These are phyloP conservation scores for Brachionus asplanchnoidis DNA, from an alignment of 1,140 invertebrate genomes.

Conservation along the genomic window DNA sequence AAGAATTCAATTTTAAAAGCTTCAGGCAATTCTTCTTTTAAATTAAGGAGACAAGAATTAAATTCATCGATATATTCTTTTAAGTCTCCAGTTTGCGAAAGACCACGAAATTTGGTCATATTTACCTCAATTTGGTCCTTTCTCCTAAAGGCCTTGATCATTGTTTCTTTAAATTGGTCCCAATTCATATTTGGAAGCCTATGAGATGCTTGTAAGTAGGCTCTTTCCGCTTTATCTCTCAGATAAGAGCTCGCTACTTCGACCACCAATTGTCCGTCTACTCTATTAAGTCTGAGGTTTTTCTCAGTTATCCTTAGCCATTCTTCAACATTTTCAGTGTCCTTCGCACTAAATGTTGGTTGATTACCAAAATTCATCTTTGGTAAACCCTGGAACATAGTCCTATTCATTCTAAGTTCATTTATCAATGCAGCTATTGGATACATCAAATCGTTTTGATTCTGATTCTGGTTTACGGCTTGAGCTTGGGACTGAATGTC, in stretches of 20 bases:
- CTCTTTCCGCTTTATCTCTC: constrained; percentile 1
- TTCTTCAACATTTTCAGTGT: neutral
- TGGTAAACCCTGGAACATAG: neutral
- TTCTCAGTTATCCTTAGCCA: neutral
- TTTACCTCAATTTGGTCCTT: too few relatives aligned
- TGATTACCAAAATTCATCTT: neutral
- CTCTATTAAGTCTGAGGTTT: neutral
- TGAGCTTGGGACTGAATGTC: neutral
- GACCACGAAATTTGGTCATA: neutral
- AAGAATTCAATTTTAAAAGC: constrained; percentile 19
- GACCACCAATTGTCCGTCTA: neutral
- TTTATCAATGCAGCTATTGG: neutral
- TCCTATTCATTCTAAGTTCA: neutral
- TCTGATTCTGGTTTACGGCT: neutral
- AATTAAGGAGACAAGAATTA: constrained; percentile 18
- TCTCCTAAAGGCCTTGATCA: neutral
- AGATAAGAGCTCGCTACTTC: neutral
- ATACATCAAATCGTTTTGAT: neutral
- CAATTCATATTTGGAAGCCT: neutral
- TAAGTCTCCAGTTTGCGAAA: neutral
- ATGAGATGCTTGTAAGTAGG: neutral
- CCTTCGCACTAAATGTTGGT: neutral
- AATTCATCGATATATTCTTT: constrained; percentile 1
- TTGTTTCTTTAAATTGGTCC: neutral
- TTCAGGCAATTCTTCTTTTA: constrained; percentile 22